Evolutionary conservation across 2,888 invertebrate genomes (phyloP).

Genomic region (Cremastinae sp.): DNA sequence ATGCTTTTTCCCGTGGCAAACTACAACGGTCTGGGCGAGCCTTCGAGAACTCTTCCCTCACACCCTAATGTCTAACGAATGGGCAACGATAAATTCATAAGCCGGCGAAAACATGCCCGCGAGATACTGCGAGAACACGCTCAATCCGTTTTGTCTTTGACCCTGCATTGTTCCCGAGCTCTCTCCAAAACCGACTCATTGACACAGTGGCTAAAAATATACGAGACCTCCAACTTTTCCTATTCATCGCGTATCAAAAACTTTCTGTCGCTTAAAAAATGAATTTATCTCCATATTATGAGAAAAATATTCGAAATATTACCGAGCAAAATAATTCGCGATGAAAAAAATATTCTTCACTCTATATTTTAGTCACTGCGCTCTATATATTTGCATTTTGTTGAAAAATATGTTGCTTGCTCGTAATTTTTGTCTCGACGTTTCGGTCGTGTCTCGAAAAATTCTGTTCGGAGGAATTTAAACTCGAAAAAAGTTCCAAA

Average conservation of each 20-base stretch:
- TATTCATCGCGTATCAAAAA: no score
- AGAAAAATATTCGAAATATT: no score
- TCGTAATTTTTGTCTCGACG: no score
- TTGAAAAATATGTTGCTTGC: no score
- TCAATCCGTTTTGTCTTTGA: slow-evolving; percentile 45
- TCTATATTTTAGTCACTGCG: no score
- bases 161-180: slow-evolving; percentile 36
- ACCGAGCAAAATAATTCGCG: no score
- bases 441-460: not conserved
- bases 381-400: no score
- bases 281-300: no score
- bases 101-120: slow-evolving; percentile 76
- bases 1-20: slow-evolving; percentile 70
- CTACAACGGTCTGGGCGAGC: slow-evolving; percentile 70
- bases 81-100: slow-evolving; percentile 80
- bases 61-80: slow-evolving; percentile 78
- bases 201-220: not conserved
- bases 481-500: not conserved
- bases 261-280: no score
- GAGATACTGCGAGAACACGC: slow-evolving; percentile 59
- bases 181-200: slow-evolving; percentile 7
- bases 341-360: no score
- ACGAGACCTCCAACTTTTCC: no score
- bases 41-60: slow-evolving; percentile 47
- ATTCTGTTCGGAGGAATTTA: not conserved